Evolutionary conservation across 2,888 invertebrate genomes (phyloP).

Genomic region (Glaucopsyche alexis): DNA sequence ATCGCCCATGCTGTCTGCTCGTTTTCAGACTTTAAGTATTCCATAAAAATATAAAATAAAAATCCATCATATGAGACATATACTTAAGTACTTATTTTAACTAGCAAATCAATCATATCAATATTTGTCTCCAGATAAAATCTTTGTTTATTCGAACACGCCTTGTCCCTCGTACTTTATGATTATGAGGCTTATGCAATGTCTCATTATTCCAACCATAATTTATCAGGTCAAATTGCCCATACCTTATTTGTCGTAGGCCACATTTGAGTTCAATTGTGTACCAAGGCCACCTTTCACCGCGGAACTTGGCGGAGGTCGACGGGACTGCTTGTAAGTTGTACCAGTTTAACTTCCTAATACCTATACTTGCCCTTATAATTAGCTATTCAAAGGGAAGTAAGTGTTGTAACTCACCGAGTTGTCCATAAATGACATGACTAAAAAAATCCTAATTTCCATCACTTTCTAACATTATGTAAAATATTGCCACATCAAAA

Average conservation of each 20-base stretch:
- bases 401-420: too few relatives aligned
- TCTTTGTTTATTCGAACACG: background rate
- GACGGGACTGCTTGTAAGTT: constrained; percentile 48
- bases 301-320: constrained; percentile 53
- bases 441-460: background rate
- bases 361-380: constrained; percentile 17
- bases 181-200: background rate
- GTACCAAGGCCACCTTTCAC: constrained; percentile 54
- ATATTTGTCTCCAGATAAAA: constrained; percentile 1
- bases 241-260: constrained; percentile 5
- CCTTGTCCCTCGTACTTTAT: background rate
- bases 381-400: background rate
- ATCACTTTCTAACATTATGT: background rate
- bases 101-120: background rate
- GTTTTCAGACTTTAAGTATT: too few relatives aligned
- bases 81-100: too few relatives aligned
- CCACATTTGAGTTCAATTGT: constrained; percentile 12
- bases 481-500: background rate
- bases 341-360: constrained; percentile 26
- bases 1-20: too few relatives aligned
- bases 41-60: too few relatives aligned
- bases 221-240: constrained; percentile 15
- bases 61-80: too few relatives aligned
- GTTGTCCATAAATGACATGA: background rate
- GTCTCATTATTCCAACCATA: constrained; percentile 45